Conservation (phyloP, 2,113 vertebrate species). For the Aegithalos caudatus region DNA sequence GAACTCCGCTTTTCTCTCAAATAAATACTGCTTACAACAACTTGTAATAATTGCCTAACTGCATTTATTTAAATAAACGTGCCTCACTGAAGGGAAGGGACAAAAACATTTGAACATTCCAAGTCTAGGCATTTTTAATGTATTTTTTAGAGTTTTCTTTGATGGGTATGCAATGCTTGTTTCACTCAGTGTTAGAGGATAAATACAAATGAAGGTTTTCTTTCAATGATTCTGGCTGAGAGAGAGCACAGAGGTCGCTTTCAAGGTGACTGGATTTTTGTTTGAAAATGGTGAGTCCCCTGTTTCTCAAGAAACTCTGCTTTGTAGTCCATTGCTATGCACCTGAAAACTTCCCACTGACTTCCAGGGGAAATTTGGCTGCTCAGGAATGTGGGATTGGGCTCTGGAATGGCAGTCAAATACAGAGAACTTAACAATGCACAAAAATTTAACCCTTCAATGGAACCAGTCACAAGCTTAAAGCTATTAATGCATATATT, state of each 20-base stretch:
- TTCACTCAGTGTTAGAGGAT: neutral
- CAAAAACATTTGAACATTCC: neutral
- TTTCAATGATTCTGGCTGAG: neutral
- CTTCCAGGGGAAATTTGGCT: conserved; percentile 49
- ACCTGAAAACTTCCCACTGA: conserved; percentile 56
- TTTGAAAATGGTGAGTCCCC: neutral
- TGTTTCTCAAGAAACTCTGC: neutral
- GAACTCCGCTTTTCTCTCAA: neutral
- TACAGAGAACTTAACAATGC: conserved; percentile 25
- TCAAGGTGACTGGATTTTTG: neutral
- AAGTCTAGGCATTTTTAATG: neutral
- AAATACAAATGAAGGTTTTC: conserved; percentile 42
- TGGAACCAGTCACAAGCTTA: neutral
- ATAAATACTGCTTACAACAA: neutral
- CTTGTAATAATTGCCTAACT: neutral
- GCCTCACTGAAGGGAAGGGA: neutral
- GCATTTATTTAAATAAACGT: neutral
- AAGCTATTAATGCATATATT: neutral
- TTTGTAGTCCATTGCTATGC: conserved; percentile 8
- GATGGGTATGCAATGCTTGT: neutral
- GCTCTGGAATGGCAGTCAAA: neutral
- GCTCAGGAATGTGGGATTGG: conserved; percentile 26
- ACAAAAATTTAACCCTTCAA: conserved; percentile 40
- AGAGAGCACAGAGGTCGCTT: neutral
- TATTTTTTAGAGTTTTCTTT: neutral